Evolutionary conservation across 2,797 vertebrate species (phyloP), one percentile per base, ranked within the genome.

Genomic region (Lithobates pipiens): DNA sequence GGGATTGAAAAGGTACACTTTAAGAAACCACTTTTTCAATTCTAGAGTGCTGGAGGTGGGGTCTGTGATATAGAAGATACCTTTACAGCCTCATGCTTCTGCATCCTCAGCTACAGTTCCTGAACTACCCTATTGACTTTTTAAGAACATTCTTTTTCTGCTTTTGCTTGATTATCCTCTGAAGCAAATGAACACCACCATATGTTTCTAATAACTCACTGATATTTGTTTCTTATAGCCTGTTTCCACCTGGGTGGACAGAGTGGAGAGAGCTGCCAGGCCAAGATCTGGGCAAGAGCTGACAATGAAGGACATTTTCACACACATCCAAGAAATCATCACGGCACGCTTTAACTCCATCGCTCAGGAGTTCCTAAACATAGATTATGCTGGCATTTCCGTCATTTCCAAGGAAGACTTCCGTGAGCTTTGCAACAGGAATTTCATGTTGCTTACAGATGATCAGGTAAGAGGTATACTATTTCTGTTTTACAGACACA

Each of bases 361-460:
- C 42, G 68, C 89, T 68, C 88, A 90, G 69, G 93, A 94, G 1
- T 92, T 95, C 44, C 85, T 91, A 87, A 91, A 91, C 68, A 88
- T 89, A 0, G 92, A 94, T 89, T 91, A 88, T 10, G 80, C 83
- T 21, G 92, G 90, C 71, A 89, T 84, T 5, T 88, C 83, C 6
- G 83, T 80, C 0, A 67, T 90, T 76, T 91, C 93, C 15, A 93
- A 92, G 86, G 90, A 94, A 0, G 88, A 94, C 83, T 95, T 96
- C 88, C 91, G 91, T 81, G 84, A 86, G 65, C 44, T 95, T n/a
- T 92, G 91, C 83, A 92, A 91, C 16, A 81, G 3, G 23, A 85
- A 93, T 3, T 88, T 95, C 84, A 91, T 92, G 85, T 87, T 80
- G 68, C 91, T 96, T 79, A 94, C 93, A 0, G 91, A 95, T 2